phyloP scores from a whole-genome alignment of 2,888 invertebrate genomes.

The Parnassius smintheus region DNA sequence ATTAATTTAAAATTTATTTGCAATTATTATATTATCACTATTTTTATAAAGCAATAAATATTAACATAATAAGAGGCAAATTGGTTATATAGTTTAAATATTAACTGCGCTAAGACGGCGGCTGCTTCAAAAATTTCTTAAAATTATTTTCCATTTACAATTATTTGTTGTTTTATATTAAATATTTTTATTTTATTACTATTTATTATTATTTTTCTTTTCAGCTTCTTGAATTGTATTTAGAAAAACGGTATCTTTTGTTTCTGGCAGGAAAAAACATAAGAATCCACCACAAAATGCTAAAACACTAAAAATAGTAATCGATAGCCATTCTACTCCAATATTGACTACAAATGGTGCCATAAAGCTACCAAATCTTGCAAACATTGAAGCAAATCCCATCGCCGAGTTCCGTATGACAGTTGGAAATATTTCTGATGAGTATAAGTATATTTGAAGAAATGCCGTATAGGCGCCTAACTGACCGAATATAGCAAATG shows the following conservation, averaged over 20 bases:
- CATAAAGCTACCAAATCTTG: constrained; percentile 84
- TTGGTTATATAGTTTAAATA: too few species aligned
- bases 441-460: constrained; percentile 85
- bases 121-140: too few species aligned
- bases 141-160: too few species aligned
- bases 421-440: constrained; percentile 90
- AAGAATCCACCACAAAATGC: constrained; percentile 58
- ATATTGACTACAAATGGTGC: constrained; percentile 85
- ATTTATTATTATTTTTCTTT: constrained; percentile 26
- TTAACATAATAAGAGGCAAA: too few species aligned
- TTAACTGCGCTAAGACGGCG: too few species aligned
- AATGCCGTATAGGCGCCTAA: constrained; percentile 87
- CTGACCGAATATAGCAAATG: constrained; percentile 86
- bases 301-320: constrained; percentile 58
- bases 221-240: constrained; percentile 66
- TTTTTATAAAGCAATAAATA: too few species aligned
- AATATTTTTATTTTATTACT: neutral
- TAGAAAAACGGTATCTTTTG: constrained; percentile 58
- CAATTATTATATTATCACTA: too few species aligned
- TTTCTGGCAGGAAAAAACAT: constrained; percentile 65
- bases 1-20: too few species aligned
- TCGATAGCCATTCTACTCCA: constrained; percentile 63
- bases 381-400: constrained; percentile 86
- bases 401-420: constrained; percentile 89
- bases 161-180: too few species aligned